Conservation (phyloP, 2,113 vertebrate genomes). For the Phylloscopus trochiloides region DNA sequence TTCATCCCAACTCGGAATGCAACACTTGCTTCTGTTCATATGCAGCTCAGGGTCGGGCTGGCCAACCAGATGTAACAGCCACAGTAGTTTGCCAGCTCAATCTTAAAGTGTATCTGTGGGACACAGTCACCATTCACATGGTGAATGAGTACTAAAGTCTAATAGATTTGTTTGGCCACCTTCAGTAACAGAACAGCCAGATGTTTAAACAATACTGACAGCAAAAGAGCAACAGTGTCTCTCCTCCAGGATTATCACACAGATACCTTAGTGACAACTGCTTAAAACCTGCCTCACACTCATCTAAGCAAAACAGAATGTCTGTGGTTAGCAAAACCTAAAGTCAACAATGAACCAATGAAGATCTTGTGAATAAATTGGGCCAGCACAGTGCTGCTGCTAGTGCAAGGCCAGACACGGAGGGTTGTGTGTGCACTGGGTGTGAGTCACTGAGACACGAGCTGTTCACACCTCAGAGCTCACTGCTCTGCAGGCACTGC, state of each 20-base stretch:
- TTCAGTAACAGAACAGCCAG: not conserved
- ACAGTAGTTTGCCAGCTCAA: not conserved
- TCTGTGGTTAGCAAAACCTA: not conserved
- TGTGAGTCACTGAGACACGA: not conserved
- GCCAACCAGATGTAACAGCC: not conserved
- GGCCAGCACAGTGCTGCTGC: not conserved
- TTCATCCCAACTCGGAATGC: not conserved
- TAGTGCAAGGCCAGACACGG: not conserved
- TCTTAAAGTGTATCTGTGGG: not conserved
- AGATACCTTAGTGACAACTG: not conserved
- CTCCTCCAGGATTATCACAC: not conserved
- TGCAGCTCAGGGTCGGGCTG: not conserved
- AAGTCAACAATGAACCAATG: not conserved
- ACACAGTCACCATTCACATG: not conserved
- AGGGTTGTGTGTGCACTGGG: accelerated
- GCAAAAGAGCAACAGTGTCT: not conserved
- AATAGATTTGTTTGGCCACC: not conserved
- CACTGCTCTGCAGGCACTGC: not conserved
- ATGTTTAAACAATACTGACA: not conserved
- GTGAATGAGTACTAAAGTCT: not conserved
- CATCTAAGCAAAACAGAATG: not conserved
- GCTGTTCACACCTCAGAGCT: not conserved
- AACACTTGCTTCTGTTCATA: not conserved
- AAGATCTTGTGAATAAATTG: not conserved
- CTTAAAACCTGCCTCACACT: not conserved